Evolutionary conservation across 2,888 invertebrate species (phyloP), one percentile per base, ranked within the genome.

Genomic region (Zonitis immaculata): DNA sequence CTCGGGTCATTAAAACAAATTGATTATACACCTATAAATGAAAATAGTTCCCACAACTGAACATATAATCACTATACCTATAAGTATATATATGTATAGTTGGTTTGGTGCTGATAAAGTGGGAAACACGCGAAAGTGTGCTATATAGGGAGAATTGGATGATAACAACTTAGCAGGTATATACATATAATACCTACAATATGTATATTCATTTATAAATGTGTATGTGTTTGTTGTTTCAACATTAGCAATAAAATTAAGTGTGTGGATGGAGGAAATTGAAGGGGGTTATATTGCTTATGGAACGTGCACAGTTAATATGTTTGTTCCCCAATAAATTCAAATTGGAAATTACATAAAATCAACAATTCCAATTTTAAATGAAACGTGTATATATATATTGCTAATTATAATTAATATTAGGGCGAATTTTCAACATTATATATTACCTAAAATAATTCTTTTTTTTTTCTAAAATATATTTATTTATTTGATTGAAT

Each of bases 191-290:
- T 39, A 39, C 20, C 20, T 39, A 18, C 16, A 12, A 32, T 7
- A 32, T 32, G 14, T 32, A 25, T 11, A 7, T 18, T 35, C 43
- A 27, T 8, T 8, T 18, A 18, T 5, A 5, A 16, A 14, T 18
- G 2, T 20, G 11, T 39, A 16, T 39, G 12, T 39, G 20, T 39
- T 11, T 39, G 39, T 39, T 62, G 64, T 66, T 65, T 64, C 61
- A 64, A 64, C 58, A 59, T 57, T 56, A 60, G 66, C 66, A 67
- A 69, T 71, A 69, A 71, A 69, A 69, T 70, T 68, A 68, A 69
- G 68, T 64, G 66, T 63, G 65, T 67, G 66, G 68, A 67, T 64
- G 70, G 62, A 51, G 59, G n/a, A 63, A 61, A 60, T 49, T 53
- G 52, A 53, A 45, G 20, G 45, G 45, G 45, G n/a, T n/a, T n/a